Evolutionary conservation across 2,888 invertebrate species (phyloP).

Genomic region (Lymantria monacha): DNA sequence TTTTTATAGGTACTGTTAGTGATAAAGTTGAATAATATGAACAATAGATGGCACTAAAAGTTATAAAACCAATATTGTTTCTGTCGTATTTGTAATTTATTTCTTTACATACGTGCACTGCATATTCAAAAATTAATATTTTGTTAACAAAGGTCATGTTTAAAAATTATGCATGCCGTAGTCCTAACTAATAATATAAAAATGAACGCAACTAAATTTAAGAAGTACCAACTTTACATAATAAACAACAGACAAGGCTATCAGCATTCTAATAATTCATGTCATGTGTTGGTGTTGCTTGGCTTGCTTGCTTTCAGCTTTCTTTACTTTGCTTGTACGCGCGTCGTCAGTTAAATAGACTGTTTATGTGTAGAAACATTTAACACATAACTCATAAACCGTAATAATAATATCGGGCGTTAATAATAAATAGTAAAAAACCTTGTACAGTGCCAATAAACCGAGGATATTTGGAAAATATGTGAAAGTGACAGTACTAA

Average conservation of each 20-base stretch:
- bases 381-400: constrained; percentile 53
- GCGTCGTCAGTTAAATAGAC: constrained; percentile 68
- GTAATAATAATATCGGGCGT: constrained; percentile 48
- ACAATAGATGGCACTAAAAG: too few species aligned
- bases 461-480: constrained; percentile 48
- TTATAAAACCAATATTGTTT: too few species aligned
- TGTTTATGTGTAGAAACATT: constrained; percentile 62
- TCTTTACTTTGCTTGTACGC: constrained; percentile 70
- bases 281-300: constrained; percentile 69
- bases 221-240: constrained; percentile 42
- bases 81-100: too few species aligned
- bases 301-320: constrained; percentile 68
- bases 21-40: too few species aligned
- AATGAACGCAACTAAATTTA: too few species aligned
- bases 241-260: constrained; percentile 28
- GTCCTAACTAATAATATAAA: too few species aligned
- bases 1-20: too few species aligned
- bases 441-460: constrained; percentile 44
- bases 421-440: constrained; percentile 38
- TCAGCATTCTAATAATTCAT: constrained; percentile 55
- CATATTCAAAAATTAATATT: too few species aligned
- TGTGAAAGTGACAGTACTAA: constrained; percentile 75
- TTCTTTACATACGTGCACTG: too few species aligned
- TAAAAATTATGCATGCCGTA: too few species aligned
- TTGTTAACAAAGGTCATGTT: too few species aligned